These are phyloP conservation scores for Lucinisca nassula DNA, from an alignment of 2,888 invertebrate genomes.

Conservation along the genomic window DNA sequence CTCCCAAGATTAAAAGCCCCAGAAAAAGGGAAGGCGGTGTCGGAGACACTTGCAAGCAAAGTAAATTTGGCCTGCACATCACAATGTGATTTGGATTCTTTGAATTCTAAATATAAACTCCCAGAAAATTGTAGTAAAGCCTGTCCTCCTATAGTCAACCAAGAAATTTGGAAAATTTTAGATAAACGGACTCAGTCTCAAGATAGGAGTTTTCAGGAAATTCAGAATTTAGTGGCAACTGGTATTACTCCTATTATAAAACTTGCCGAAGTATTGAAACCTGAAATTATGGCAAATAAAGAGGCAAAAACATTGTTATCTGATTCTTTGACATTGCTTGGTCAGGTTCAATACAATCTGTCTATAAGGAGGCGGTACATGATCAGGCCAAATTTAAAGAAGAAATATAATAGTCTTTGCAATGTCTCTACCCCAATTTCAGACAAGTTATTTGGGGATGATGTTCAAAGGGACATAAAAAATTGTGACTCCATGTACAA, in stretches of 20 bases:
- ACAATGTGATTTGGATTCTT: neutral
- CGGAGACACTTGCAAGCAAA: neutral
- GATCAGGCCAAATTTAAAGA: neutral
- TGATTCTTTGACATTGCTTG: neutral
- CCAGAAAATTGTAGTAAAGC: too few relatives aligned
- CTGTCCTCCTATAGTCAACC: neutral
- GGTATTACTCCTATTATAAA: neutral
- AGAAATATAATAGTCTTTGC: neutral
- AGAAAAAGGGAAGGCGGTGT: neutral
- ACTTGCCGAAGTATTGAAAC: neutral
- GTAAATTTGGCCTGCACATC: neutral
- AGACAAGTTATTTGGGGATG: slow-evolving; percentile 23
- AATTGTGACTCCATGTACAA: neutral
- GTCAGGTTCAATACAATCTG: slow-evolving; percentile 2
- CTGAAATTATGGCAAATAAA: neutral
- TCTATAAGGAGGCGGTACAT: neutral
- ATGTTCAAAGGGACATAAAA: neutral
- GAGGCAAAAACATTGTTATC: neutral
- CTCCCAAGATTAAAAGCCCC: neutral
- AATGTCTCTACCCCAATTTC: slow-evolving; percentile 7
- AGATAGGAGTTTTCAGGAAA: neutral
- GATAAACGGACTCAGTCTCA: neutral
- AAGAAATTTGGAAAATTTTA: neutral
- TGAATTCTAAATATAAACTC: neutral
- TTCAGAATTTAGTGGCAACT: neutral